Conservation (phyloP, 2,797 vertebrate genomes). For the Hemitrygon akajei region DNA sequence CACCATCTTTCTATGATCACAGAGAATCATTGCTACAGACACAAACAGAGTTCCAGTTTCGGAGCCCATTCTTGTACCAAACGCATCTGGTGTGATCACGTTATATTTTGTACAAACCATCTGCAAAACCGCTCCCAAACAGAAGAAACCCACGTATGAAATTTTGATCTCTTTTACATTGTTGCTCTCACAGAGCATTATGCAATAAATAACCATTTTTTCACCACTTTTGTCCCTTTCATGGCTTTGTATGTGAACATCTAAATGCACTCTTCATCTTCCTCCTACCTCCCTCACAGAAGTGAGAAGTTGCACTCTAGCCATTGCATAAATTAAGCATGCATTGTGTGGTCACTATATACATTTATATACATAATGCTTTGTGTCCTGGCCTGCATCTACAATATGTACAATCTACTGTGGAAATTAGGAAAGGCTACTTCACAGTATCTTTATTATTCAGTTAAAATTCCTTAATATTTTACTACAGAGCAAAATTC, state of each 20-base stretch:
- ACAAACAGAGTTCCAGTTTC: conserved; percentile 36
- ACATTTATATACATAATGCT: conserved; percentile 32
- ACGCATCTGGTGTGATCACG: neutral
- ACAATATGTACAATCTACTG: conserved; percentile 37
- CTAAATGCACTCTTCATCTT: neutral
- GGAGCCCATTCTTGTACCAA: neutral
- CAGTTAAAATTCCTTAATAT: conserved; percentile 32
- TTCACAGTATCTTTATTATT: conserved; percentile 36
- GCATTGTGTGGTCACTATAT: conserved; percentile 29
- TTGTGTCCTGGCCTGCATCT: conserved; percentile 19
- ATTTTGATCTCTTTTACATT: neutral
- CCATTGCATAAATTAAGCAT: conserved; percentile 36
- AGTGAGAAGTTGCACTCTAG: conserved; percentile 23
- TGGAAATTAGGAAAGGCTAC: conserved; percentile 32
- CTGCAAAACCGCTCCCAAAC: conserved; percentile 16
- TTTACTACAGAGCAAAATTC: conserved; percentile 38
- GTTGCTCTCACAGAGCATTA: neutral
- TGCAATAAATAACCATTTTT: neutral
- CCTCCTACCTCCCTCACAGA: neutral
- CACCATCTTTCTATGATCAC: conserved; percentile 27
- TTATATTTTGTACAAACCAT: neutral
- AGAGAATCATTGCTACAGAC: conserved; percentile 30
- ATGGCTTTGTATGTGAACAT: conserved; percentile 18
- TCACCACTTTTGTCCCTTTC: neutral
- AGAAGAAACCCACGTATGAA: neutral